These are phyloP conservation scores for Falco novaeseelandiae DNA, from an alignment of 2,797 vertebrate genomes.

Conservation along the genomic window DNA sequence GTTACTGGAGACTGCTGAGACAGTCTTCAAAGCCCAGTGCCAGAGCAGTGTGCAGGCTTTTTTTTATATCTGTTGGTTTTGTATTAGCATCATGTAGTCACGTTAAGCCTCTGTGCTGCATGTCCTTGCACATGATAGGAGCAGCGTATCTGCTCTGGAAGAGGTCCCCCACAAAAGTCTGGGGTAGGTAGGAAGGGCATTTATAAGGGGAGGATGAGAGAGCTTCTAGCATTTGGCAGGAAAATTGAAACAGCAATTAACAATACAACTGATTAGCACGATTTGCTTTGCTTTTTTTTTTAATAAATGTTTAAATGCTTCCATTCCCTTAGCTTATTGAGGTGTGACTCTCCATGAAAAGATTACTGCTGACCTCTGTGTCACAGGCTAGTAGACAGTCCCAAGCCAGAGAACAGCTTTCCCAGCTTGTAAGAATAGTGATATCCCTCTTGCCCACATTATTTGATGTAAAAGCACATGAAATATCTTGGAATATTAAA, in stretches of 20 bases:
- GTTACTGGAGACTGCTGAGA: not conserved
- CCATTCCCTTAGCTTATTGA: not conserved
- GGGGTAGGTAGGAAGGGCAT: not conserved
- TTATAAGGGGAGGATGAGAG: not conserved
- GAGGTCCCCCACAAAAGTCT: rapidly evolving
- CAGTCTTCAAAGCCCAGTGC: not conserved
- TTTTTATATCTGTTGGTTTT: not conserved
- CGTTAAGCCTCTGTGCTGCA: not conserved
- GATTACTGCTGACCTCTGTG: not conserved
- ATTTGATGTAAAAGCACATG: not conserved
- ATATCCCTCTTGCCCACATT: not conserved
- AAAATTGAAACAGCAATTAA: not conserved
- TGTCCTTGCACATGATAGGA: not conserved
- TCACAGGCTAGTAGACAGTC: not conserved
- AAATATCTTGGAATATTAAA: not conserved
- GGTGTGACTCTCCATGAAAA: not conserved
- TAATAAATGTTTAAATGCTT: not conserved
- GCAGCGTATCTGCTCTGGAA: not conserved
- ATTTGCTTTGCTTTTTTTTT: not conserved
- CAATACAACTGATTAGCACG: not conserved
- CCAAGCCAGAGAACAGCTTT: not conserved
- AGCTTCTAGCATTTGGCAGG: not conserved
- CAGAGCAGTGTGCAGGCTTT: not conserved
- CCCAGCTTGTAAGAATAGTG: not conserved
- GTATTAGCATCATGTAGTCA: not conserved